Base-by-base conservation (phyloP, 2,888 invertebrate genomes). In the Noctuana brunneofusca region DNA sequence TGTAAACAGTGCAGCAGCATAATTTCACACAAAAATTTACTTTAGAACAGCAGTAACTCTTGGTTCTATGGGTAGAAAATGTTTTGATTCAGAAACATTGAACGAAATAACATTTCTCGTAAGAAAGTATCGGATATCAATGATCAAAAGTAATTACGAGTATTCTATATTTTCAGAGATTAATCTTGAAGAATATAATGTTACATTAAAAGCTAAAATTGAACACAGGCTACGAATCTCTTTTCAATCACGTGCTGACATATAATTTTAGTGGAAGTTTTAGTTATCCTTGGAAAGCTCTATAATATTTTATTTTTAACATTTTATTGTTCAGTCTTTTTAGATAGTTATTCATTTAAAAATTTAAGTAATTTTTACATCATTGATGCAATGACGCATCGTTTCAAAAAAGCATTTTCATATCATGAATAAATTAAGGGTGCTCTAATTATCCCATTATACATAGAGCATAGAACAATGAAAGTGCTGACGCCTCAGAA, bases 381-480 rank as follows among this genome's bases (percentile, higher is more conserved):
- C 41, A 9, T 41, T 41, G 18, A 43, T n/a, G n/a, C n/a, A n/a
- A n/a, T n/a, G n/a, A n/a, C n/a, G n/a, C n/a, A 27, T 27, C n/a
- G 6, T 50, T 50, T 27, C 24, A 22, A 20, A 52, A 35, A 52
- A 12, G 32, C 32, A 56, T 30, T 41, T 52, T 52, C 38, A 54
- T 35, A 54, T 46, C 46, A 32, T 48, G 48, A 54, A 60, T 60
- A 48, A 14, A 48, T 32, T 46, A 48, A 54, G 54, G 22, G 48
- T 54, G 54, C 54, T 62, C 49, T 38, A 49, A 54, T 63, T 48
- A 50, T 60, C 60, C 41, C 27, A 63, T 63, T 63, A 63, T 63
- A 50, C 50, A 30, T n/a, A 48, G 43, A 43, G 16, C 22, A 48
- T 24, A 41, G 49, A 43, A 63, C 62, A 63, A 63, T 56, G 41